phyloP scores from a whole-genome alignment of 2,888 invertebrate species.

The Chelonus formosanus region DNA sequence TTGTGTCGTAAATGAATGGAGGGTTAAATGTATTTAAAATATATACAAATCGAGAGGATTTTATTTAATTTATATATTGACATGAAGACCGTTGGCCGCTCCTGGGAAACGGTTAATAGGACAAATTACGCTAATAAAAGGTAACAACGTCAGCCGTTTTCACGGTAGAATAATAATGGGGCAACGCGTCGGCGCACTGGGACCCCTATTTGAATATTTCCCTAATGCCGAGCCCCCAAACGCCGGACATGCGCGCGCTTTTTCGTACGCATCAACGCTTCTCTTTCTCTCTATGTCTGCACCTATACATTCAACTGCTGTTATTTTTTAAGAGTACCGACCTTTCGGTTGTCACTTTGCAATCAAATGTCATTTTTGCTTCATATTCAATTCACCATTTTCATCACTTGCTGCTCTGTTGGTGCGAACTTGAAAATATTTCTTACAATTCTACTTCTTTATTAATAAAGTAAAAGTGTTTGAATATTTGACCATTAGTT shows the following conservation, averaged over 20 bases:
- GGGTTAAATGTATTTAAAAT: too few species aligned
- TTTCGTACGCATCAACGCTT: slow-evolving; percentile 60
- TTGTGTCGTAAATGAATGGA: too few species aligned
- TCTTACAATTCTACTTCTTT: too few species aligned
- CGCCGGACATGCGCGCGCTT: slow-evolving; percentile 57
- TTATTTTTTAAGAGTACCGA: slow-evolving; percentile 1
- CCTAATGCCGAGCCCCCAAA: slow-evolving; percentile 42
- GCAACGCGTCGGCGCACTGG: slow-evolving; percentile 43
- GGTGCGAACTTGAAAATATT: too few species aligned
- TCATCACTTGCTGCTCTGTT: too few species aligned
- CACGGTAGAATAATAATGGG: slow-evolving; percentile 64
- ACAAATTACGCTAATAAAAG: slow-evolving; percentile 61
- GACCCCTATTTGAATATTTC: slow-evolving; percentile 41
- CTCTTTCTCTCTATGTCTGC: slow-evolving; percentile 28
- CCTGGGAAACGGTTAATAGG: slow-evolving; percentile 57
- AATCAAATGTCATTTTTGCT: slow-evolving; percentile 8
- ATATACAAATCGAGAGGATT: too few species aligned
- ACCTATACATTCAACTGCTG: slow-evolving; percentile 17
- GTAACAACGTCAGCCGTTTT: slow-evolving; percentile 61
- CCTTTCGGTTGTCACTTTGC: background rate
- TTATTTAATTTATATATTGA: background rate
- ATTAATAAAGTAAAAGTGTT: too few species aligned
- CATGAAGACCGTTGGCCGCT: slow-evolving; percentile 23
- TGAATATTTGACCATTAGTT: too few species aligned
- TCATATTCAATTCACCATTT: too few species aligned